These are phyloP conservation scores for Muraenolepis orangiensis DNA, from an alignment of 2,797 vertebrate genomes.

Conservation along the genomic window DNA sequence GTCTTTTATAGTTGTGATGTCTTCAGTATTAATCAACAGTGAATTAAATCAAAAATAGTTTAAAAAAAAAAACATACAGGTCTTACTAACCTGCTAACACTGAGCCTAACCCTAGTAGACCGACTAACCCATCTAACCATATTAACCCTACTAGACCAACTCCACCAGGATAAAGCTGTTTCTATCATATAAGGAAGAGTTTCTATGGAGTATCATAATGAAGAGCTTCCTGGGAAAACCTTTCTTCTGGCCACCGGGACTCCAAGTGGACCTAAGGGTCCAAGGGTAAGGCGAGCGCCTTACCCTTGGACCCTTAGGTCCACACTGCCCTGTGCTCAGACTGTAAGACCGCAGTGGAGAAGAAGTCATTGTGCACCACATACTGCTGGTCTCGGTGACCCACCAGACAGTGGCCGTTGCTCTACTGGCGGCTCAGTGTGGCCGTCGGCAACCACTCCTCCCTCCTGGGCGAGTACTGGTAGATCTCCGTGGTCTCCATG, in stretches of 20 bases:
- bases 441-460: slow-evolving; percentile 79
- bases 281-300: too few relatives aligned
- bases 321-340: slow-evolving; percentile 85
- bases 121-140: neutral
- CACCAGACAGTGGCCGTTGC: slow-evolving; percentile 92
- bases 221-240: slow-evolving; percentile 90
- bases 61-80: too few relatives aligned
- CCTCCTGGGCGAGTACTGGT: slow-evolving; percentile 70
- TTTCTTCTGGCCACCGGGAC: slow-evolving; percentile 76
- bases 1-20: too few relatives aligned
- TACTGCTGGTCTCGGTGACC: slow-evolving; percentile 89
- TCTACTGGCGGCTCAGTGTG: slow-evolving; percentile 80
- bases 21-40: too few relatives aligned
- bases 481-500: slow-evolving; percentile 86
- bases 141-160: neutral
- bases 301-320: too few relatives aligned
- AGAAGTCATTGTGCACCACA: slow-evolving; percentile 91
- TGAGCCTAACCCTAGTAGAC: neutral
- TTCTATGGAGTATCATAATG: too few relatives aligned
- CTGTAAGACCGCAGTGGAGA: slow-evolving; percentile 87
- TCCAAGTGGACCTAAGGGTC: slow-evolving; percentile 83
- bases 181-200: too few relatives aligned
- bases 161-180: neutral
- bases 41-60: too few relatives aligned
- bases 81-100: neutral